Evolutionary conservation across 1,140 invertebrate genomes (phyloP), one percentile per base, ranked within the genome.

Genomic region (Drosophila seguyi): DNA sequence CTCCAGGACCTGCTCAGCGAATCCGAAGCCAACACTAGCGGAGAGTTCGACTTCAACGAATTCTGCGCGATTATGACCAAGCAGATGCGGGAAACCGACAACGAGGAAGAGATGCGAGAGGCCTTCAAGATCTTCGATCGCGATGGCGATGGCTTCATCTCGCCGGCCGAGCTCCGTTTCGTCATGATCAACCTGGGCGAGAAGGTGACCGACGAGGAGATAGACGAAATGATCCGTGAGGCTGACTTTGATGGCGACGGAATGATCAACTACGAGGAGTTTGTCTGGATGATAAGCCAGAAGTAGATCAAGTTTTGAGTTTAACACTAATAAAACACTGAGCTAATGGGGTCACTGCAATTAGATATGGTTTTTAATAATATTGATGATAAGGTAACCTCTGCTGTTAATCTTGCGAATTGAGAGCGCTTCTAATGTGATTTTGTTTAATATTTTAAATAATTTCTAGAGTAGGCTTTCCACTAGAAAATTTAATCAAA

Each of bases 241-340:
- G 98, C 97, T 18, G 98, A 99, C 94, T 93, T 97, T 0, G 97
- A 98, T 92, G 97, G 97, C 0, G 98, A 99, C 91, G 97, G 97
- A 81, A 95, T 96, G 95, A 96, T 97, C 81, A 97, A 97, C 93
- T 97, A 97, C 92, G 96, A 96, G 94, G 91, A 95, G 95, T 91
- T 91, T 36, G 84, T 91, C 8, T 81, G 69, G 44, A 88, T 91
- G 72, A 90, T 90, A 11, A 67, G 60, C 25, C 82, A 86, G 18
- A 87, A 79, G 42, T 87, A 72, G 36, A 1, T 16, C 3, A 8
- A 25, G 25, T 22, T 34, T 41, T 10, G 6, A 34, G 20, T 36
- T 5, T 8, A n/a, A 27, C 6, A 20, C 20, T 14, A 69, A 69
- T 67, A 67, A 55, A 69, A 25, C 18, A 18, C 5, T 16, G 4